Evolutionary conservation across 1,140 invertebrate genomes (phyloP).

Genomic region (Pseudomyrmex flavicornis): DNA sequence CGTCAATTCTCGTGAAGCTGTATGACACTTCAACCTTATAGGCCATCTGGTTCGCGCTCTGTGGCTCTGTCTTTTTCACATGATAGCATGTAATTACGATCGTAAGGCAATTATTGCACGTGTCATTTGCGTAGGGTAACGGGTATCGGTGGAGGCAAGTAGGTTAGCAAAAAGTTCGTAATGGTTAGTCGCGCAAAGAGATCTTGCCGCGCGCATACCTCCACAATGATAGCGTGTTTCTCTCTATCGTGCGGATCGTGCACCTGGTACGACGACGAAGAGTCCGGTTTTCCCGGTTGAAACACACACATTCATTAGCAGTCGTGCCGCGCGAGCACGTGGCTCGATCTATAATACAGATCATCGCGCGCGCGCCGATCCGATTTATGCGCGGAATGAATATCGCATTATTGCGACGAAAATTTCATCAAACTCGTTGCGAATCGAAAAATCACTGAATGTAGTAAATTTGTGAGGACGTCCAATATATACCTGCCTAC

Average conservation of each 20-base stretch:
- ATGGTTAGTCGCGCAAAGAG: not conserved
- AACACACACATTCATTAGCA: slow-evolving; percentile 65
- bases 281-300: slow-evolving; percentile 65
- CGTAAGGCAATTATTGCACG: slow-evolving; percentile 33
- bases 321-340: slow-evolving; percentile 62
- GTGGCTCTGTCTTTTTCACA: slow-evolving; percentile 18
- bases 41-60: slow-evolving; percentile 38
- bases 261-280: slow-evolving; percentile 64
- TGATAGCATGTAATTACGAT: slow-evolving; percentile 37
- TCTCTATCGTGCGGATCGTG: slow-evolving; percentile 67
- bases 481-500: not conserved
- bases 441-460: not conserved
- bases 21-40: not conserved
- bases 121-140: slow-evolving; percentile 53
- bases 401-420: not conserved
- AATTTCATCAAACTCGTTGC: not conserved
- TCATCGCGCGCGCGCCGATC: slow-evolving; percentile 28
- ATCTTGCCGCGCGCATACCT: slow-evolving; percentile 57
- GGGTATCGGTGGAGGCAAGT: slow-evolving; percentile 43
- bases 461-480: not conserved
- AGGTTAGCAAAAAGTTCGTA: slow-evolving; percentile 38
- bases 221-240: slow-evolving; percentile 69
- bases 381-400: not conserved
- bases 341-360: slow-evolving; percentile 60
- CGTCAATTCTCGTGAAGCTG: not conserved